Percentiles rank a stretch among this genome's conserved stretches.
Conservation (phyloP, 2,888 invertebrate genomes). For the Imbricaverruca yamaguchii region DNA sequence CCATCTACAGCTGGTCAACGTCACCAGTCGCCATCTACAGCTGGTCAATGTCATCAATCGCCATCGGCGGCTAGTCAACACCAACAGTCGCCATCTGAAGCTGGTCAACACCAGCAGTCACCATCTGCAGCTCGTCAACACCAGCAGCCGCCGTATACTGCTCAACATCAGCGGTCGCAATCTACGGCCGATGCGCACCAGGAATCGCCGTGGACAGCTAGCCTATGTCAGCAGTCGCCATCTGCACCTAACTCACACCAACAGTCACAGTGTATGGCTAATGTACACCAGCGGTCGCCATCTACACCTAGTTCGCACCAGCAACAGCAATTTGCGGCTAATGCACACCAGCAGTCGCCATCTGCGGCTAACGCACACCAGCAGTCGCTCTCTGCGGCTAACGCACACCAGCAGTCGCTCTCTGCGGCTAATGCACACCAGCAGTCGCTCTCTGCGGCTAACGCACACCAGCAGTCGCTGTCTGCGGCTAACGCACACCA, state of each 20-base stretch:
- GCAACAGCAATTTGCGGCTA: neutral
- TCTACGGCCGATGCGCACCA: neutral
- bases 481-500: no score
- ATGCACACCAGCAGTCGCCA: neutral
- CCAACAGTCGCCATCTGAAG: neutral
- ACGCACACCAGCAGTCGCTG: no score
- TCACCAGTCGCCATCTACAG: no score
- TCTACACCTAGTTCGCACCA: neutral
- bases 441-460: no score
- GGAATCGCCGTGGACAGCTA: neutral
- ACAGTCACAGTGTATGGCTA: neutral
- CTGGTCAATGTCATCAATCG: neutral
- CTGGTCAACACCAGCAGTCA: neutral
- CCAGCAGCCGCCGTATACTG: neutral
- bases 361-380: neutral
- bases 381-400: neutral
- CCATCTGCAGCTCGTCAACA: neutral
- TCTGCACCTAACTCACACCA: neutral
- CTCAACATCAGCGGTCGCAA: neutral
- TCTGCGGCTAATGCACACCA: no score
- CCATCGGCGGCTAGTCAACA: neutral
- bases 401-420: no score
- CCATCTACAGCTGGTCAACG: no score
- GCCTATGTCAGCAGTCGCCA: neutral
- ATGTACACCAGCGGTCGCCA: neutral